Base-by-base conservation (phyloP, 2,888 invertebrate genomes). In the Drosophila cognata region DNA sequence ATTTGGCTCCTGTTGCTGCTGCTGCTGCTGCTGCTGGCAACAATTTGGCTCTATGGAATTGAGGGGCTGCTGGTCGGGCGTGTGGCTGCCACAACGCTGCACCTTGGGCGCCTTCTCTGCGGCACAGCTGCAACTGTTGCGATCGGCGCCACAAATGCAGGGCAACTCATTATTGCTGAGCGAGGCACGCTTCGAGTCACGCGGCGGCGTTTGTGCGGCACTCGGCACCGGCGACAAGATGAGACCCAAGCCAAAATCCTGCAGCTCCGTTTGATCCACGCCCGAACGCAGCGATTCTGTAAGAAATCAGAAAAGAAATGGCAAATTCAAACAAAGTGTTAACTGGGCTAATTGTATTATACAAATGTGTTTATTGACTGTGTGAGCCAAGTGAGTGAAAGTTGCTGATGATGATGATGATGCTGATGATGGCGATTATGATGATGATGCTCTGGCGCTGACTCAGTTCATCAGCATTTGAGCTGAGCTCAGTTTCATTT, bases 141-240 rank as follows among this genome's bases (percentile, higher is more conserved):
- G 53, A 11, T 33, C 31, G 8, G 61, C 65, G 38, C 74, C 84
- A 41, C 81, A 81, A 55, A 64, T 38, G 55, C 89, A 89, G 51
- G 33, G 53, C 60, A 72, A 53, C 63, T 84, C 89, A 60, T 71
- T 81, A 52, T 71, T 79, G 58, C 69, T 29, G 2, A 84, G 61
- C n/a, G 89, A 89, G 21, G 89, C 67, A 4, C 84, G 76, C n/a
- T 89, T 84, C 4, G 84, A 81, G 53, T 88, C 89, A 1, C 81
- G 68, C 11, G 81, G 18, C 41, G 18, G 56, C 36, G 78, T 70
- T 35, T 70, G 69, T 35, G 29, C 46, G 43, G 58, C 66, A 50
- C 2, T 53, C 18, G 55, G n/a, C 18, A 7, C 53, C 5, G 71
- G 1, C 10, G 77, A n/a, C 18, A 77, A 29, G 4, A 77, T 48